phyloP scores from a whole-genome alignment of 2,797 vertebrate genomes.

The Acipenser ruthenus region DNA sequence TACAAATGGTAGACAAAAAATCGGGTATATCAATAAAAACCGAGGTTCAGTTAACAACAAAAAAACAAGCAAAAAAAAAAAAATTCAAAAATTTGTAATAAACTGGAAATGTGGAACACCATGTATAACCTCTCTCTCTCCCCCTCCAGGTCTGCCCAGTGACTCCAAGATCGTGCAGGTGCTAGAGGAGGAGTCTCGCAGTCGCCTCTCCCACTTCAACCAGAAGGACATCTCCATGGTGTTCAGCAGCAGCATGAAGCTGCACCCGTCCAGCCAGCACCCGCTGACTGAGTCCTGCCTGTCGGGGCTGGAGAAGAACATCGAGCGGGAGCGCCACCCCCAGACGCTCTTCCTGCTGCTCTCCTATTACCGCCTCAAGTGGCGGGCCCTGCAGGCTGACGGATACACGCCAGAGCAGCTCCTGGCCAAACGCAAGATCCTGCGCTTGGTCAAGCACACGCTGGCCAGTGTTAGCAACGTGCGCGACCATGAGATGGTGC shows the following conservation, averaged over 20 bases:
- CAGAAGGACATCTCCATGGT: conserved; percentile 77
- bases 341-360: conserved; percentile 81
- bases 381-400: conserved; percentile 50
- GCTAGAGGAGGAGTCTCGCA: conserved; percentile 71
- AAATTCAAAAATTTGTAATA: no score
- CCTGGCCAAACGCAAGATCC: conserved; percentile 68
- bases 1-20: no score
- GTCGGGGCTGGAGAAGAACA: conserved; percentile 67
- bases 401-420: conserved; percentile 60
- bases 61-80: no score
- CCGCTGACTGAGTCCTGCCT: conserved; percentile 69
- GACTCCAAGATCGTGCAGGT: conserved; percentile 68
- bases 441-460: conserved; percentile 73
- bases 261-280: conserved; percentile 64
- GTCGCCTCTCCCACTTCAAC: conserved; percentile 71
- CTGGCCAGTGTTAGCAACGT: conserved; percentile 69
- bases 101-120: no score
- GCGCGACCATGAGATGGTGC: conserved; percentile 73
- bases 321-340: conserved; percentile 74
- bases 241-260: conserved; percentile 77
- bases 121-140: neutral
- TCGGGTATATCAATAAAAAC: no score
- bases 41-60: no score
- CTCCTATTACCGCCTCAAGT: conserved; percentile 73
- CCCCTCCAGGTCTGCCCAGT: conserved; percentile 61